phyloP scores from a whole-genome alignment of 2,888 invertebrate genomes.

The Nudaria mundana region DNA sequence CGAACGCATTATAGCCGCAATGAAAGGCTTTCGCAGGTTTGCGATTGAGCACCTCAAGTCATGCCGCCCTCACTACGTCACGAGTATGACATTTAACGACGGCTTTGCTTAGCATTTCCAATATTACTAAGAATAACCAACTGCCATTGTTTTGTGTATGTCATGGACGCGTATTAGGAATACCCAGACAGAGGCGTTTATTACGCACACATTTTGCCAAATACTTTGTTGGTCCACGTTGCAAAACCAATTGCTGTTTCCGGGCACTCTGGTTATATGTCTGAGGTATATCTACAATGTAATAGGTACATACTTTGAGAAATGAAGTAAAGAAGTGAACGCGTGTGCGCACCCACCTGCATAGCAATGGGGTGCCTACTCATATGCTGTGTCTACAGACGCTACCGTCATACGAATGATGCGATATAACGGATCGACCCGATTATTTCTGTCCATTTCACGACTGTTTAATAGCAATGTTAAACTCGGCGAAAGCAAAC shows the following conservation, averaged over 20 bases:
- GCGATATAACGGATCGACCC: slow-evolving; percentile 77
- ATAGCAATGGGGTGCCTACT: slow-evolving; percentile 67
- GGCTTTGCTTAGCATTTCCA: slow-evolving; percentile 20
- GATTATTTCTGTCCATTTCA: slow-evolving; percentile 81
- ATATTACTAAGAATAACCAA: slow-evolving; percentile 5
- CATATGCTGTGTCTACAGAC: slow-evolving; percentile 58
- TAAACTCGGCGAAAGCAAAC: slow-evolving; percentile 79
- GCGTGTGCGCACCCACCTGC: slow-evolving; percentile 56
- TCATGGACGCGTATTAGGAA: background rate
- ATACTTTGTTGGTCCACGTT: no score
- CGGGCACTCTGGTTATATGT: no score
- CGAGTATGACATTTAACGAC: slow-evolving; percentile 18
- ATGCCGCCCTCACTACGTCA: slow-evolving; percentile 29
- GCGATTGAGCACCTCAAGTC: slow-evolving; percentile 33
- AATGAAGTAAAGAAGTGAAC: slow-evolving; percentile 55
- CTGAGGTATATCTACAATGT: background rate
- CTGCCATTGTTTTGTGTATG: background rate
- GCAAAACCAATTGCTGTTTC: no score
- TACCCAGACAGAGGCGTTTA: no score
- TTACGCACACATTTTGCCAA: no score
- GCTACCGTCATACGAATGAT: slow-evolving; percentile 75
- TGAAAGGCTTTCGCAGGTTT: slow-evolving; percentile 31
- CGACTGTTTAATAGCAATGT: slow-evolving; percentile 81
- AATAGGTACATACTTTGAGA: slow-evolving; percentile 34
- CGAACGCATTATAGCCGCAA: slow-evolving; percentile 45